Conservation (phyloP, 2,113 vertebrate genomes). For the Pogona vitticeps region DNA sequence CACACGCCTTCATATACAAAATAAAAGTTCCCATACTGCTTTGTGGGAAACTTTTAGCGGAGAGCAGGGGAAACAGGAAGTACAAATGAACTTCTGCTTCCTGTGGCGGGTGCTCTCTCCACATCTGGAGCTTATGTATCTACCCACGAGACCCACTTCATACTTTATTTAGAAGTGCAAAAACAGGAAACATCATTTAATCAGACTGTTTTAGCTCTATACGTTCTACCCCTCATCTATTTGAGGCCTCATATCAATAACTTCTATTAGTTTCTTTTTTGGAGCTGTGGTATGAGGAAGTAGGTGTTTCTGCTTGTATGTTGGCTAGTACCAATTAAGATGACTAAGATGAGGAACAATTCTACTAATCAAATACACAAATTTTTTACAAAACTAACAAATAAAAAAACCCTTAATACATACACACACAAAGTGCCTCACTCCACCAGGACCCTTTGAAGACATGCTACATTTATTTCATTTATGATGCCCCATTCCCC, state of each 20-base stretch:
- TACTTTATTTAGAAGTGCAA: neutral
- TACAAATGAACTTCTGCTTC: conserved; percentile 9
- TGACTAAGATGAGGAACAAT: neutral
- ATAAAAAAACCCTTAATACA: no score
- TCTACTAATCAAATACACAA: no score
- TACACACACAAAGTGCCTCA: no score
- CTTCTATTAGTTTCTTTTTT: neutral
- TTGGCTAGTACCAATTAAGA: neutral
- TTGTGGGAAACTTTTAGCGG: neutral
- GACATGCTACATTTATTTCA: no score
- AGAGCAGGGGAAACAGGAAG: neutral
- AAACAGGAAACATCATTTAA: conserved; percentile 14
- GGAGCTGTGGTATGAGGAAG: neutral
- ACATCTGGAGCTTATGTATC: neutral
- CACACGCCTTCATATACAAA: neutral
- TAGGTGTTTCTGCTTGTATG: neutral
- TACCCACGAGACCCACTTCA: neutral
- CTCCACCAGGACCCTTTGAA: no score
- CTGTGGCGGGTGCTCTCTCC: neutral
- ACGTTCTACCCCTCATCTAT: neutral
- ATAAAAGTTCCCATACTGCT: neutral
- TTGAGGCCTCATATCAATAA: neutral
- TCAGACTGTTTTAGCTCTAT: neutral
- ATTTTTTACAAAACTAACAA: no score
- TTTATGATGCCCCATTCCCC: no score